Conservation (phyloP, 2,113 vertebrate species). For the Aphelocoma coerulescens region DNA sequence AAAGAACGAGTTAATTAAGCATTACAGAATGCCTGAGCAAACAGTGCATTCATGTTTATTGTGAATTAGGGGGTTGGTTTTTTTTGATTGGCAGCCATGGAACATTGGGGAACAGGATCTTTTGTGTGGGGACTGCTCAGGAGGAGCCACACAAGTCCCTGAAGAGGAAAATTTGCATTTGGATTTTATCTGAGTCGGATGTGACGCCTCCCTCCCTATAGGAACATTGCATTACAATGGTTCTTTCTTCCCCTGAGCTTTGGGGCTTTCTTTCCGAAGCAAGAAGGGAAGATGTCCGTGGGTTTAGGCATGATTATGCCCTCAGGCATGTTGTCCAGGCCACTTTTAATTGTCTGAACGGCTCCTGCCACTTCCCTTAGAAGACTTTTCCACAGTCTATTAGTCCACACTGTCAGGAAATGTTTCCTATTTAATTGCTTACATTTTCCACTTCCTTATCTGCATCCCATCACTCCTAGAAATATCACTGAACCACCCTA, state of each 20-base stretch:
- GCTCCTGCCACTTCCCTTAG: slow-evolving; percentile 65
- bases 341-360: neutral
- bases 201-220: neutral
- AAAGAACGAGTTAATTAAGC: neutral
- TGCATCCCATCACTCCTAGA: slow-evolving; percentile 47
- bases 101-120: neutral
- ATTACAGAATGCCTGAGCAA: neutral
- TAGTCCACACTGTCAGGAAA: slow-evolving; percentile 43
- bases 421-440: slow-evolving; percentile 49
- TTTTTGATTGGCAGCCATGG: neutral
- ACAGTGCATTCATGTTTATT: neutral
- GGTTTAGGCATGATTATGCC: neutral
- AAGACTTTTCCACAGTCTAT: slow-evolving; percentile 11
- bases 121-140: neutral
- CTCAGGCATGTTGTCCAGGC: neutral
- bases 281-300: neutral
- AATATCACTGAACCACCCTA: slow-evolving; percentile 49
- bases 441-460: slow-evolving; percentile 63
- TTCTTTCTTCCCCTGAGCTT: neutral
- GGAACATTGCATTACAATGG: neutral
- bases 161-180: neutral
- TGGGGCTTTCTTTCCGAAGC: neutral
- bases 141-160: neutral
- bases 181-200: neutral
- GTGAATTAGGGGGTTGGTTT: neutral